Evolutionary conservation across 2,888 invertebrate genomes (phyloP).

Genomic region (Platycheirus rosarum): DNA sequence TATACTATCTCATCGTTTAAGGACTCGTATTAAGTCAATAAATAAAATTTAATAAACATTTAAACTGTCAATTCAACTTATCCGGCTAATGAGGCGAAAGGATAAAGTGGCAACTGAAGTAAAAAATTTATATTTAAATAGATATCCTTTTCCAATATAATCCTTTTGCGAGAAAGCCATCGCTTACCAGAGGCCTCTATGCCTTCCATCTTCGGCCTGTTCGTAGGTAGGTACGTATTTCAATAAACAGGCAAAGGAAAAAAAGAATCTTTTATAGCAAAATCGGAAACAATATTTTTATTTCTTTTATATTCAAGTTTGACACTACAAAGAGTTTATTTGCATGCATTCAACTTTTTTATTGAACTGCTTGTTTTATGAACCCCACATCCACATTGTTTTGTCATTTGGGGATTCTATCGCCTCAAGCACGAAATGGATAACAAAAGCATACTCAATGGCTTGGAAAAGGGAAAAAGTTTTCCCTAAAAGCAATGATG

Average conservation of each 20-base stretch:
- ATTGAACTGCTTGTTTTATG: slow-evolving; percentile 22
- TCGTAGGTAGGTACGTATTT: neutral
- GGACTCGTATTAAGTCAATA: too few relatives aligned
- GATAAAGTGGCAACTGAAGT: slow-evolving; percentile 6
- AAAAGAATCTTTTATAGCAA: slow-evolving; percentile 24
- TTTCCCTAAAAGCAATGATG: neutral
- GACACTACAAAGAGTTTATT: slow-evolving; percentile 58
- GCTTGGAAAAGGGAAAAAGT: neutral
- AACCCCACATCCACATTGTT: slow-evolving; percentile 6
- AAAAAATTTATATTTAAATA: slow-evolving; percentile 1
- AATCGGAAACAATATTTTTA: slow-evolving; percentile 57
- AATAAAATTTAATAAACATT: slow-evolving; percentile 26
- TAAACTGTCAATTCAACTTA: slow-evolving; percentile 34
- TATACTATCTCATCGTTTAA: neutral
- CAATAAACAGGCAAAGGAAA: slow-evolving; percentile 22
- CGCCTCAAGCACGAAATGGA: slow-evolving; percentile 6
- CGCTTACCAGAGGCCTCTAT: neutral
- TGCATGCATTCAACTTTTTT: slow-evolving; percentile 50
- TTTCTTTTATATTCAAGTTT: slow-evolving; percentile 57
- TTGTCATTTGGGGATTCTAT: neutral
- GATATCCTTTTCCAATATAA: slow-evolving; percentile 9
- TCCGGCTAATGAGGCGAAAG: slow-evolving; percentile 10
- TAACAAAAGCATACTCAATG: neutral
- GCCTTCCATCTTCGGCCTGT: slow-evolving; percentile 1
- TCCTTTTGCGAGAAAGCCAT: neutral